Percentiles rank a stretch among this genome's conserved stretches.
Conservation (phyloP, 2,113 vertebrate species). For the Vimba vimba region DNA sequence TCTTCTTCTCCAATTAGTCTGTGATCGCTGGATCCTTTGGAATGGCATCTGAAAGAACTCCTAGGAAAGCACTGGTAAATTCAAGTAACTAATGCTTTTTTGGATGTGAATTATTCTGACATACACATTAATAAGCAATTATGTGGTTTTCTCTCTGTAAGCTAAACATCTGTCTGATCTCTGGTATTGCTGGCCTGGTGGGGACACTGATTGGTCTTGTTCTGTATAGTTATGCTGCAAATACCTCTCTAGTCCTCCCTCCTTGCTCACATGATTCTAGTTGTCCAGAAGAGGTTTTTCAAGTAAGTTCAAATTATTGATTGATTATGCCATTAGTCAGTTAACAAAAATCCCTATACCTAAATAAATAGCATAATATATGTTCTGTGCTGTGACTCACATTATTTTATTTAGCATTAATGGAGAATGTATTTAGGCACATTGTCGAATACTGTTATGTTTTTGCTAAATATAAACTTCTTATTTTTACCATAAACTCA, state of each 20-base stretch:
- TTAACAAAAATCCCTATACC: neutral
- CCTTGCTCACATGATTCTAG: rapidly evolving
- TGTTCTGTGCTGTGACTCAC: neutral
- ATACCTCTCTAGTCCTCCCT: rapidly evolving
- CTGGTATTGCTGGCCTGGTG: conserved; percentile 64
- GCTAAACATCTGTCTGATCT: conserved; percentile 66
- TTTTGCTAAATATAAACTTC: no score
- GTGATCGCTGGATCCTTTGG: conserved; percentile 68
- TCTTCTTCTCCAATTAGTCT: conserved; percentile 62
- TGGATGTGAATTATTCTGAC: neutral
- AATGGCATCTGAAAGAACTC: conserved; percentile 67
- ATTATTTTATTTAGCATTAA: neutral
- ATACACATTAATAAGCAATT: neutral
- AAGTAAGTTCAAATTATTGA: conserved; percentile 22
- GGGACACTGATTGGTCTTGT: conserved; percentile 65
- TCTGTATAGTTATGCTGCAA: conserved; percentile 65
- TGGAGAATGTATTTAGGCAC: neutral
- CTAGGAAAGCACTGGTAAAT: conserved; percentile 66
- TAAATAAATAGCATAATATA: neutral
- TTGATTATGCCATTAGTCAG: neutral
- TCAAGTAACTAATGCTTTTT: neutral
- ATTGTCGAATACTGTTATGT: neutral
- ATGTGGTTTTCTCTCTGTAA: conserved; percentile 46
- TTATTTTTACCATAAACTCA: neutral
- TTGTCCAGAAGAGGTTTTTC: neutral